Percentiles rank a stretch among this genome's conserved stretches.
phyloP scores from a whole-genome alignment of 2,113 vertebrate genomes.

The Callopanchax toddi region DNA sequence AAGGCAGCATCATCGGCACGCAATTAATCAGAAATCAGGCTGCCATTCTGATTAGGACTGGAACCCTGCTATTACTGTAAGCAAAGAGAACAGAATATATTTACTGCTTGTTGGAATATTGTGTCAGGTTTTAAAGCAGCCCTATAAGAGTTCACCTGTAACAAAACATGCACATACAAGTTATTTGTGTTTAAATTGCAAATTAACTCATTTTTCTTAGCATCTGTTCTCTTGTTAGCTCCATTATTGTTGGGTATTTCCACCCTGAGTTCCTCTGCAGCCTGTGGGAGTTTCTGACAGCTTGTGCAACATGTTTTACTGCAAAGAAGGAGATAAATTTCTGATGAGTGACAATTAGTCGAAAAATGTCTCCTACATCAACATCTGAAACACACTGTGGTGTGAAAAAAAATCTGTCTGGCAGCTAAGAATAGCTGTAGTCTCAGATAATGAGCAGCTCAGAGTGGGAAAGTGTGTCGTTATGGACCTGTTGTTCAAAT shows the following conservation, averaged over 20 bases:
- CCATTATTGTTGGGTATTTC: background rate
- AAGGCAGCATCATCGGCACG: background rate
- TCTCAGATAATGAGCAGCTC: conserved; percentile 16
- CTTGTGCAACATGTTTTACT: conserved; percentile 6
- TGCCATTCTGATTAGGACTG: conserved; percentile 26
- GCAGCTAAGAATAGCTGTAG: conserved; percentile 3
- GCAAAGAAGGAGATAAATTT: background rate
- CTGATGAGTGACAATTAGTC: conserved; percentile 19
- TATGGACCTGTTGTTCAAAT: background rate
- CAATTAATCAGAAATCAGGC: conserved; percentile 14
- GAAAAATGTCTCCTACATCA: conserved; percentile 2
- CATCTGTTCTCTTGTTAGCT: too few species aligned
- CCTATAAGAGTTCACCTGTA: too few species aligned
- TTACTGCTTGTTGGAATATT: background rate
- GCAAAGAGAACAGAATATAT: conserved; percentile 10
- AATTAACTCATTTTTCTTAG: too few species aligned
- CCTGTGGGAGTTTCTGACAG: conserved; percentile 3
- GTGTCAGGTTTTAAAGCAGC: too few species aligned
- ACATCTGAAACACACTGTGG: conserved; percentile 3
- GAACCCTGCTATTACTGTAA: conserved; percentile 3
- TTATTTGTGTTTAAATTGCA: too few species aligned
- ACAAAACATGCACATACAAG: too few species aligned
- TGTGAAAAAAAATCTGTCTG: conserved; percentile 2
- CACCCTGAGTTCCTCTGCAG: background rate
- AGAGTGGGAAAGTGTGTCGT: background rate